Percentiles rank a stretch among this genome's conserved stretches.
Evolutionary conservation across 2,113 vertebrate genomes (phyloP).

Genomic region (Corythornis cristatus): DNA sequence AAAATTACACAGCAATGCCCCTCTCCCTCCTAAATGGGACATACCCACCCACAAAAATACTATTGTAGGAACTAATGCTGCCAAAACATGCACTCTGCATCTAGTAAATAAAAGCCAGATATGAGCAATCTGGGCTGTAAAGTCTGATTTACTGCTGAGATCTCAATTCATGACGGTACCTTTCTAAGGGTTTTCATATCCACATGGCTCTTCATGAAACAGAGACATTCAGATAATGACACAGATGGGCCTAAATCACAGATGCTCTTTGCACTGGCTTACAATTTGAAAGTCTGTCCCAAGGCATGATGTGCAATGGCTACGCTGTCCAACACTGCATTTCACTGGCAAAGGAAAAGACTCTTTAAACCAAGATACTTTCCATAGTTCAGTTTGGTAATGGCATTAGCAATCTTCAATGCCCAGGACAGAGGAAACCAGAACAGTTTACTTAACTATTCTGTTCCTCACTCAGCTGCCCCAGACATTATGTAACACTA

Average conservation of each 20-base stretch:
- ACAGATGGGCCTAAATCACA: neutral
- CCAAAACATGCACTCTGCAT: neutral
- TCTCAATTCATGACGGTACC: fast-evolving
- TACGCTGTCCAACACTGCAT: neutral
- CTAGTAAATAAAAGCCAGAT: neutral
- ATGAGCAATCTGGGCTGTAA: neutral
- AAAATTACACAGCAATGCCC: neutral
- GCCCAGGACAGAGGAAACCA: neutral
- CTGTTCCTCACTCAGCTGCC: neutral
- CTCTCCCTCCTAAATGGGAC: fast-evolving
- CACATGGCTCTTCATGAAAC: neutral
- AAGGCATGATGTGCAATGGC: fast-evolving
- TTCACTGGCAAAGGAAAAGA: neutral
- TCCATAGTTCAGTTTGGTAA: neutral
- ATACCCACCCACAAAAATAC: neutral
- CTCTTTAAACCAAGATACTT: neutral
- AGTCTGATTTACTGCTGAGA: neutral
- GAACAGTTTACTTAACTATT: neutral
- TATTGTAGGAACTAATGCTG: neutral
- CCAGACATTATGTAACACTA: neutral
- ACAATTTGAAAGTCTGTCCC: neutral
- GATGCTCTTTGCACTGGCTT: neutral
- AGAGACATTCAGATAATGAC: neutral
- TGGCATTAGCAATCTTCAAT: neutral
- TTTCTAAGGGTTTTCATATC: neutral